These are phyloP conservation scores for Allygus modestus DNA, from an alignment of 2,888 invertebrate genomes.

Conservation along the genomic window DNA sequence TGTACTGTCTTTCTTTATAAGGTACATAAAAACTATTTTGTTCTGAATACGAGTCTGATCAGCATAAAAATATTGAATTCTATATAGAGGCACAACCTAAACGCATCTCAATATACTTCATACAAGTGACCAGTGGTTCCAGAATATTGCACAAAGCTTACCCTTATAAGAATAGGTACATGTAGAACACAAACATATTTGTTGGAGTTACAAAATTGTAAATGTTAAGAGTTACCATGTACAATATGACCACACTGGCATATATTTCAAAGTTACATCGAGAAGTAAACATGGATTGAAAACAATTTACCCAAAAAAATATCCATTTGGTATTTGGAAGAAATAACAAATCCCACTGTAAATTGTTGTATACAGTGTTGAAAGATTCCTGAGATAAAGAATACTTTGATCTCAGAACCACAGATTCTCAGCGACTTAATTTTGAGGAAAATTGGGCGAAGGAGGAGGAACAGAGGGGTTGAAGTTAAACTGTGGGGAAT, in stretches of 20 bases:
- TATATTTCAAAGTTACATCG: not conserved
- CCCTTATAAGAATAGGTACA: too few relatives aligned
- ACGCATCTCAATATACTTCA: not conserved
- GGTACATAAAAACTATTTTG: too few relatives aligned
- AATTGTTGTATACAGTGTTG: not conserved
- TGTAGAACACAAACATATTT: too few relatives aligned
- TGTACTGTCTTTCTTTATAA: too few relatives aligned
- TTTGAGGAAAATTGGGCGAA: not conserved
- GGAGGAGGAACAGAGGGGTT: not conserved
- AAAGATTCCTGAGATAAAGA: not conserved
- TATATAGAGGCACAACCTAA: not conserved
- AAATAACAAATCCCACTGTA: not conserved
- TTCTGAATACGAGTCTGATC: too few relatives aligned
- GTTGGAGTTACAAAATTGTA: too few relatives aligned
- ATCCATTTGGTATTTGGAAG: not conserved
- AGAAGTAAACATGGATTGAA: not conserved
- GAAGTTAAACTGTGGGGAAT: not conserved
- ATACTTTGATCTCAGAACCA: not conserved
- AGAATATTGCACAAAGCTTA: not conserved
- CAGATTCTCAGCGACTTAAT: not conserved
- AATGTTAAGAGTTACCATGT: too few relatives aligned
- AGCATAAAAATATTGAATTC: not conserved
- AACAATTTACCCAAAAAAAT: not conserved
- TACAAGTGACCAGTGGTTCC: not conserved
- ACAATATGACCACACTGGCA: too few relatives aligned